phyloP scores from a whole-genome alignment of 2,888 invertebrate species.

The Trachelus tabidus region DNA sequence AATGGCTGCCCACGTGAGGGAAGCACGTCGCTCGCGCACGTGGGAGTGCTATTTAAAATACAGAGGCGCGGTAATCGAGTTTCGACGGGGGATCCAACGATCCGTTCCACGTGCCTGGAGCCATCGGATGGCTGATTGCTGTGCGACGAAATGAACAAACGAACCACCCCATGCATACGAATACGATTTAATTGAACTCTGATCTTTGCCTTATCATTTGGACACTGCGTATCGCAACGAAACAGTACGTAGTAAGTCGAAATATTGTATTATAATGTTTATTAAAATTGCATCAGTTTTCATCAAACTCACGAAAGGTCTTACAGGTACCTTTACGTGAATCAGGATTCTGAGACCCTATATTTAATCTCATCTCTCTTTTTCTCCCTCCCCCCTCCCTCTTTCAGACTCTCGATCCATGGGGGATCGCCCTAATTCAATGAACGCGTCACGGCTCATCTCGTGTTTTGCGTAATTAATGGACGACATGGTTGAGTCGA shows the following conservation, averaged over 20 bases:
- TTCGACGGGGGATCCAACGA: constrained; percentile 22
- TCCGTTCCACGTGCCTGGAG: constrained; percentile 27
- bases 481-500: constrained; percentile 32
- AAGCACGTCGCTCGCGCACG: constrained; percentile 1
- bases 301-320: not conserved
- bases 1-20: not conserved
- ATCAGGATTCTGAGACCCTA: not conserved
- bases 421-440: constrained; percentile 48
- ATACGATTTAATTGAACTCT: not conserved
- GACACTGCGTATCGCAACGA: not conserved
- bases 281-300: not conserved
- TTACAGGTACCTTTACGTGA: not conserved
- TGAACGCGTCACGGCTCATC: constrained; percentile 34
- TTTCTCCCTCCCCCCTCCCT: not conserved
- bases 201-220: not conserved
- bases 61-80: constrained; percentile 27
- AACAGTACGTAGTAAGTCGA: not conserved
- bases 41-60: constrained; percentile 5
- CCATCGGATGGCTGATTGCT: constrained; percentile 45
- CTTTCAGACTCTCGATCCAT: constrained; percentile 27
- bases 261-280: not conserved
- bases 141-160: constrained; percentile 35
- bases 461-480: constrained; percentile 50
- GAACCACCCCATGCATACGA: constrained; percentile 26
- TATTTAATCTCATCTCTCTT: not conserved